Base-by-base conservation (phyloP, 1,140 invertebrate species). In the Tetraneura akinire region DNA sequence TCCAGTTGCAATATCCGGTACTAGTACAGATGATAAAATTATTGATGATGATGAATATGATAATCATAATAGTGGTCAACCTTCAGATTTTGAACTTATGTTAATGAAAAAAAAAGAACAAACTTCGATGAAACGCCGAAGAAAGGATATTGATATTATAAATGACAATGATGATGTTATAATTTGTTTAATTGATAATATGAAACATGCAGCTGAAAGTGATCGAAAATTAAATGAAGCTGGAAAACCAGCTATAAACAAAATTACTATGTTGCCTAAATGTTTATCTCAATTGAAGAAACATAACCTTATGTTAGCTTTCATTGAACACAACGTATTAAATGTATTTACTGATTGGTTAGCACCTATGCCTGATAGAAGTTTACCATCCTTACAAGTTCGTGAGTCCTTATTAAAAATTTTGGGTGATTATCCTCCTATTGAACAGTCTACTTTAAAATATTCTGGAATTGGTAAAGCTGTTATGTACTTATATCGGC, bases 401-500 rank as follows among this genome's bases (percentile, higher is more conserved):
- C 88, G 98, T 81, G 95, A 98, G 84, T 90, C 87, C 83, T 90
- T 99, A 81, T 88, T 99, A 1, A 95, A 93, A 86, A 88, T 98
- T 80, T 88, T 99, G 32, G 89, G 88, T 84, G 94, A 97, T 87
- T 97, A 98, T 87, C 96, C 96, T 32, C 88, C 90, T 66, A 91
- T 97, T 81, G 95, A 96, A 85, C 93, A 95, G 84, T 91, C 92
- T 37, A 91, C 94, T 66, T 86, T 99, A 62, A 98, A 98, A 86
- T 92, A 94, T 82, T 97, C 96, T 57, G 95, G 97, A 57, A 96
- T 98, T 83, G 95, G 97, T 42, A 97, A 98, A 87, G 98, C 98
- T 82, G 95, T 99, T 0, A 99, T 99, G 98, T 99, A 99, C 88
- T 88, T 99, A 16, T 99, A 96, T 86, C 99, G 99, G 86, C 97